Percentiles rank a stretch among this genome's conserved stretches.
Evolutionary conservation across 2,888 invertebrate genomes (phyloP).

Genomic region (Stratiomys singularior): DNA sequence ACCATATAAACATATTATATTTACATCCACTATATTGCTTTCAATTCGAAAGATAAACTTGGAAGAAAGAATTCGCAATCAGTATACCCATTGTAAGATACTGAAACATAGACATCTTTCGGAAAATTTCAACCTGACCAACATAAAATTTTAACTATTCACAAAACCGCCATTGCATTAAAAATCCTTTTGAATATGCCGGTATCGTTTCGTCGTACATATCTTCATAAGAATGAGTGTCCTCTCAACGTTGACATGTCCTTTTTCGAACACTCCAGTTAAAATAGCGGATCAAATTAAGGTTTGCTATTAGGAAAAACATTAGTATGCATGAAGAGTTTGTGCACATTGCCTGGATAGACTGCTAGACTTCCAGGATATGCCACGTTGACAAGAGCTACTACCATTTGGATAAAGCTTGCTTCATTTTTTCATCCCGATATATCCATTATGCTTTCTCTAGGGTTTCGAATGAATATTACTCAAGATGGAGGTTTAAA

Average conservation of each 20-base stretch:
- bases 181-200: background rate
- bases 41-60: too few relatives aligned
- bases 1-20: too few relatives aligned
- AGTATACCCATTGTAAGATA: too few relatives aligned
- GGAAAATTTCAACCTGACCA: too few relatives aligned
- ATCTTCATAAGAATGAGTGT: background rate
- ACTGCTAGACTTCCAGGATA: background rate
- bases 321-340: constrained; percentile 52
- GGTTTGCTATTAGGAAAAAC: constrained; percentile 52
- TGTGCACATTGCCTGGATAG: constrained; percentile 31
- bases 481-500: background rate
- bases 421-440: background rate
- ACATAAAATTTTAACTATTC: background rate
- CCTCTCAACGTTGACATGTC: background rate
- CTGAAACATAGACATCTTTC: too few relatives aligned
- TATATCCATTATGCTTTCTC: background rate
- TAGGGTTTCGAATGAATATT: constrained; percentile 9
- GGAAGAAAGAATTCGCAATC: too few relatives aligned
- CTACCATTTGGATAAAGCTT: background rate
- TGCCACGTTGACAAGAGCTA: background rate
- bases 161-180: constrained; percentile 7
- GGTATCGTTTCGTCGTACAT: background rate
- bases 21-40: too few relatives aligned
- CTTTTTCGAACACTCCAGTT: constrained; percentile 46
- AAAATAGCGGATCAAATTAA: constrained; percentile 51